These are phyloP conservation scores for Mesembrinibis cayennensis DNA, from an alignment of 2,113 vertebrate species.

Conservation along the genomic window DNA sequence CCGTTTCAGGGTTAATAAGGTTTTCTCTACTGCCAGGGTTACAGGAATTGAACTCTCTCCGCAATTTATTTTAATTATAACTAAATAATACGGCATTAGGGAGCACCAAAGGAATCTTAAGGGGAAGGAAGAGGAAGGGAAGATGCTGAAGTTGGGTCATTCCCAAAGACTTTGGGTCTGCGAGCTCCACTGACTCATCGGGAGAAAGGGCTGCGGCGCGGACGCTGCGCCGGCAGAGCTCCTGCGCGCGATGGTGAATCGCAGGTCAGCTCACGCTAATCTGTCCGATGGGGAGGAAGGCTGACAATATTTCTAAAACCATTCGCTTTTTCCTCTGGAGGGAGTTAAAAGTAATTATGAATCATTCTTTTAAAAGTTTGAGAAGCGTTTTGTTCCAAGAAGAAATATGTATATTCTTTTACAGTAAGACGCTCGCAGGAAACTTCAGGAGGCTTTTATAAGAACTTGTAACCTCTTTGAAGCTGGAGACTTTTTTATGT, in stretches of 20 bases:
- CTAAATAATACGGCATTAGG: neutral
- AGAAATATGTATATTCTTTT: neutral
- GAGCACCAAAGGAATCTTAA: neutral
- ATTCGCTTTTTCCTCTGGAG: conserved; percentile 12
- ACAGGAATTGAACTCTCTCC: neutral
- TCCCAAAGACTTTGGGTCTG: neutral
- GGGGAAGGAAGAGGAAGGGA: neutral
- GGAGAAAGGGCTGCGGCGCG: neutral
- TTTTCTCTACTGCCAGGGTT: neutral
- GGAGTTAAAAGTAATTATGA: conserved; percentile 15
- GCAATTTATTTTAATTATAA: neutral
- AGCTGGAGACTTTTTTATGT: neutral
- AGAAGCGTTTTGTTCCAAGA: neutral
- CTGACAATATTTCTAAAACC: conserved; percentile 7
- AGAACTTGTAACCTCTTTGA: neutral
- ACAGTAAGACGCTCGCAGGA: neutral
- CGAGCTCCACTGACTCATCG: neutral
- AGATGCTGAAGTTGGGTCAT: neutral
- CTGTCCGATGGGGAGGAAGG: neutral
- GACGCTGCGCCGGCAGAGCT: neutral
- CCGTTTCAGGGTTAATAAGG: neutral
- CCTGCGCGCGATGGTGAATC: fast-evolving
- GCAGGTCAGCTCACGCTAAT: neutral
- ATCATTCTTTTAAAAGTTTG: conserved; percentile 7
- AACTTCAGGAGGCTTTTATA: conserved; percentile 1